phyloP scores from a whole-genome alignment of 1,140 invertebrate genomes.

The Drosophila yakuba region DNA sequence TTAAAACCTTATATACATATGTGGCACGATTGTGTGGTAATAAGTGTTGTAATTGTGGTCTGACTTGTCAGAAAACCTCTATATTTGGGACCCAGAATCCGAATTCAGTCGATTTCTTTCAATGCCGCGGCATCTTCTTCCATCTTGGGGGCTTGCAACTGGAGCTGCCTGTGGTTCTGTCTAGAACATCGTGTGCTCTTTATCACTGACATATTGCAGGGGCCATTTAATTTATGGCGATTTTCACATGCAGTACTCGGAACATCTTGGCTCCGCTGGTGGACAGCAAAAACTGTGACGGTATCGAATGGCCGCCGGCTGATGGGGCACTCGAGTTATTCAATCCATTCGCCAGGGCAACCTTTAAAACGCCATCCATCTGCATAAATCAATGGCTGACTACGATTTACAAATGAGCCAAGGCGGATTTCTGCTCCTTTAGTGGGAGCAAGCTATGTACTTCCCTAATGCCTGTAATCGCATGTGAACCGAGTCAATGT shows the following conservation, averaged over 20 bases:
- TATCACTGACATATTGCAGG: slow-evolving; percentile 62
- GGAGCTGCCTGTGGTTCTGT: slow-evolving; percentile 48
- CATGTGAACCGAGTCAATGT: slow-evolving; percentile 28
- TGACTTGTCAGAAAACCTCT: too few relatives aligned
- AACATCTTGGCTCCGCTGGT: slow-evolving; percentile 19
- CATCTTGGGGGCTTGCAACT: slow-evolving; percentile 43
- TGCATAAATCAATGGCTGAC: slow-evolving; percentile 59
- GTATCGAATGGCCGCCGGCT: slow-evolving; percentile 33
- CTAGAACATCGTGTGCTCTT: slow-evolving; percentile 61
- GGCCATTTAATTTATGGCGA: slow-evolving; percentile 58
- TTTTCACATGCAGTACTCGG: slow-evolving; percentile 37
- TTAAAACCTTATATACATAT: too few relatives aligned
- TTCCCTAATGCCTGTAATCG: slow-evolving; percentile 34
- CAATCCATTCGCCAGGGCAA: slow-evolving; percentile 43
- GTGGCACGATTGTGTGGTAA: too few relatives aligned
- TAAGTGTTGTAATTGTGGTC: too few relatives aligned
- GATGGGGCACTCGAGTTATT: slow-evolving; percentile 39
- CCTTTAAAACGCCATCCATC: slow-evolving; percentile 53
- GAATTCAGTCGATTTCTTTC: background rate
- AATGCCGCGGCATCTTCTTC: slow-evolving; percentile 45
- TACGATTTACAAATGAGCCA: slow-evolving; percentile 43
- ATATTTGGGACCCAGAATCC: too few relatives aligned
- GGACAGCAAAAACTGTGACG: slow-evolving; percentile 17
- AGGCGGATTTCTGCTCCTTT: slow-evolving; percentile 31
- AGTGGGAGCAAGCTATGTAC: background rate